Base-by-base conservation (phyloP, 2,113 vertebrate species). In the Chionodraco myersi region DNA sequence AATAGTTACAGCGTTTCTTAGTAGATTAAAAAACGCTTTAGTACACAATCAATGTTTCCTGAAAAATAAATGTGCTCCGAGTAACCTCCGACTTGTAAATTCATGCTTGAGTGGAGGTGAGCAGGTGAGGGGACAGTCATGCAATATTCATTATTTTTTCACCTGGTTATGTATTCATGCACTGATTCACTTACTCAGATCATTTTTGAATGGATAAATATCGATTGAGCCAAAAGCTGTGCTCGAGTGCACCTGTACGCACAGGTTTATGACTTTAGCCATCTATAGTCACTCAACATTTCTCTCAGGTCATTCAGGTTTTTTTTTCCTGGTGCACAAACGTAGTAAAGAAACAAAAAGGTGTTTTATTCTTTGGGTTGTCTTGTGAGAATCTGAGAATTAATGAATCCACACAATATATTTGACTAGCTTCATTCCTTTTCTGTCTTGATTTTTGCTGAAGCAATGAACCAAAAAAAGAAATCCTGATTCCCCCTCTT, bases 121-220 rank as follows among this genome's bases (percentile, higher is more conserved):
- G 73, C 62, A 65, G 71, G 47, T 75, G 76, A 88, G 67, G 47
- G 61, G 66, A 74, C 75, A 65, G 63, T 69, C 76, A 81, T 82
- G 74, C 56, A 79, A 88, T 87, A 85, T 88, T 86, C 77, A 88
- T 86, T 64, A 56, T 23, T 56, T 64, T 74, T 83, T 57, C 49
- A 80, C 57, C 70, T 67, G 57, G 3, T 72, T 53, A 66, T 47
- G 36, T 48, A 15, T 48, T 72, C 52, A 66, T 75, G 54, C 70
- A 21, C 60, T 75, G 26, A 80, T 75, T 73, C 61, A 60, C 71
- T 82, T 54, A 47, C 45, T 77, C 48, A 57, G 54, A 85, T 74
- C 75, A 79, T n/a, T 75, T 36, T 49, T 68, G 66, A 80, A 77
- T 61, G 72, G 71, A 57, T 75, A 59, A 72, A 80, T 82, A 91